Conservation (phyloP, 2,113 vertebrate species). For the Tamias sibiricus region DNA sequence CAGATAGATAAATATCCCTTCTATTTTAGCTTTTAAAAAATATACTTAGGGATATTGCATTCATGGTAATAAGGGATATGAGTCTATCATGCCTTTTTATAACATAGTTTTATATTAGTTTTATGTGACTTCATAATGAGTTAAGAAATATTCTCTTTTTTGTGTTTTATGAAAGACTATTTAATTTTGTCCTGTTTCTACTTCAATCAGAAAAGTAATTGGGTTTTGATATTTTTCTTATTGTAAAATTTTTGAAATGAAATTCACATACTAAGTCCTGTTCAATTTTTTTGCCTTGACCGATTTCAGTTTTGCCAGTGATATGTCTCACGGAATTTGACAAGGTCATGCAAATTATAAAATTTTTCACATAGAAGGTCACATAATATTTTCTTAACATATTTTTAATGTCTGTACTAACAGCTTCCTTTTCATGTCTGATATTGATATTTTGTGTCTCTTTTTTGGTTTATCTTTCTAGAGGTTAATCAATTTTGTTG, state of each 20-base stretch:
- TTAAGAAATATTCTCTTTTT: background rate
- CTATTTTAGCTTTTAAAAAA: background rate
- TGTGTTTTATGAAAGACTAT: background rate
- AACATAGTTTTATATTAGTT: background rate
- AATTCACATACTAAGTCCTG: too few species aligned
- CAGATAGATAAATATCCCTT: background rate
- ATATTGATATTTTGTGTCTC: background rate
- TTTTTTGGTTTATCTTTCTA: background rate
- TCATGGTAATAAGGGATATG: background rate
- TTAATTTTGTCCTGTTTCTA: too few species aligned
- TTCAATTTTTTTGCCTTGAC: background rate
- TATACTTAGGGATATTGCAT: background rate
- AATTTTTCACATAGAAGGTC: background rate
- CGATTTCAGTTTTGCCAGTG: background rate
- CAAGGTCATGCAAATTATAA: background rate
- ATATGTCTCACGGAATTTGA: background rate
- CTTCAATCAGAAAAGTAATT: background rate
- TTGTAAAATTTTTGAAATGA: background rate
- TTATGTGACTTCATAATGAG: background rate
- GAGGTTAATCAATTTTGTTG: background rate
- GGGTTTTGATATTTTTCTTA: background rate
- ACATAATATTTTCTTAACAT: background rate
- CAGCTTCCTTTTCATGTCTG: too few species aligned
- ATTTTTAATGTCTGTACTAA: background rate
- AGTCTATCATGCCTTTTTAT: too few species aligned